Evolutionary conservation across 2,113 vertebrate species (phyloP), one percentile per base, ranked within the genome.

Genomic region (Ceuthmochares aereus): DNA sequence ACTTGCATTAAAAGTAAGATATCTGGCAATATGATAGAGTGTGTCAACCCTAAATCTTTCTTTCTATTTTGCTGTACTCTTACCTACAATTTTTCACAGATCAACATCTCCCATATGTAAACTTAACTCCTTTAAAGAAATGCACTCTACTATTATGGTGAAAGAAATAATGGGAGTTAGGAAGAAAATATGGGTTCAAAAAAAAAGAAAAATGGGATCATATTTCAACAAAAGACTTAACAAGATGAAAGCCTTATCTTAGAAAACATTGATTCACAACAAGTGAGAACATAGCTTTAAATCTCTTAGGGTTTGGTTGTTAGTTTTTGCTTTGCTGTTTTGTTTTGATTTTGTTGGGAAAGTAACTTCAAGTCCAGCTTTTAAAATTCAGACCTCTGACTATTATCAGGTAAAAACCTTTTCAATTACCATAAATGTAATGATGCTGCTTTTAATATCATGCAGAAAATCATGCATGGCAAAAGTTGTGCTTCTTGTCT

Each of bases 381-480:
- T 97, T 94, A 91, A 97, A 96, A 64, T 96, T 80, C 89, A 95
- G 84, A 97, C 74, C 59, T 72, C 11, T 74, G 76, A 91, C 40
- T 88, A 84, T 95, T 93, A 87, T 94, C 68, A 77, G 37, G 9
- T 90, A 85, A 96, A 32, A 97, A 95, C 40, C 43, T 36, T 76
- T 90, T 85, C 49, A 80, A 67, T 93, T 92, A 81, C 88, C 69
- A 55, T 85, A 95, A 92, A 84, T 68, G 20, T 87, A 96, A 96
- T 95, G 85, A 80, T 70, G 89, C 58, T 63, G 55, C 62, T 96
- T 96, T 96, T 90, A 91, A 86, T 92, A 96, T 88, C 95, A 94
- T 52, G 69, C 51, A 93, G 72, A 87, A 96, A 96, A 93, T 87
- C 7, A 84, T 45, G n/a, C 43, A 54, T 55, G 42, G 64, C 83